Evolutionary conservation across 2,113 vertebrate genomes (phyloP).

Genomic region (Cettia cetti): DNA sequence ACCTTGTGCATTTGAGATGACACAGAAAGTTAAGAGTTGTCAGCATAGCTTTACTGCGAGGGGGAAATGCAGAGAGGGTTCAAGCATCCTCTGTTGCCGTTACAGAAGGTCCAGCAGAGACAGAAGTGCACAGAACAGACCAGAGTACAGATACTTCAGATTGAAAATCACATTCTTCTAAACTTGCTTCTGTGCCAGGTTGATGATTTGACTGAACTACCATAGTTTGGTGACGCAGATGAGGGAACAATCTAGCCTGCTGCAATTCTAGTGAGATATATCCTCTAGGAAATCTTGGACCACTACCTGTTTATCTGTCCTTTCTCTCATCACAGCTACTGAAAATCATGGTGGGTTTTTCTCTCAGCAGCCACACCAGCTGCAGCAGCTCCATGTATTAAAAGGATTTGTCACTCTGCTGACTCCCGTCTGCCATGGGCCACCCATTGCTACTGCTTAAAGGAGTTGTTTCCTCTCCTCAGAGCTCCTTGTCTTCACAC

Average conservation of each 20-base stretch:
- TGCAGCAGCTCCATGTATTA: fast-evolving
- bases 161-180: not conserved
- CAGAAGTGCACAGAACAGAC: not conserved
- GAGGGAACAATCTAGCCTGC: not conserved
- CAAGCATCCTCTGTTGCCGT: not conserved
- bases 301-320: not conserved
- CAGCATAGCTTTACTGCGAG: not conserved
- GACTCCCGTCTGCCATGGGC: not conserved
- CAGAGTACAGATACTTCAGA: not conserved
- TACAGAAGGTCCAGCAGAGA: not conserved
- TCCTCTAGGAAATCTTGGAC: not conserved
- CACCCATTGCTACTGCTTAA: not conserved
- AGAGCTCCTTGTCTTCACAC: not conserved
- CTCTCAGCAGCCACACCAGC: not conserved
- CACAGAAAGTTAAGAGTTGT: slow-evolving; percentile 27
- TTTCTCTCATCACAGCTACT: not conserved
- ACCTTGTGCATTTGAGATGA: slow-evolving; percentile 39
- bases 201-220: not conserved
- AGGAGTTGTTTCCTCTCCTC: not conserved
- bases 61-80: not conserved
- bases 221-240: not conserved
- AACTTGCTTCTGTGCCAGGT: not conserved
- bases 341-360: not conserved
- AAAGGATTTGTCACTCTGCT: not conserved
- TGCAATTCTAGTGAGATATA: not conserved